Percentiles rank a stretch among this genome's conserved stretches.
These are phyloP conservation scores for Nannoperca australis DNA, from an alignment of 2,797 vertebrate genomes.

Conservation along the genomic window DNA sequence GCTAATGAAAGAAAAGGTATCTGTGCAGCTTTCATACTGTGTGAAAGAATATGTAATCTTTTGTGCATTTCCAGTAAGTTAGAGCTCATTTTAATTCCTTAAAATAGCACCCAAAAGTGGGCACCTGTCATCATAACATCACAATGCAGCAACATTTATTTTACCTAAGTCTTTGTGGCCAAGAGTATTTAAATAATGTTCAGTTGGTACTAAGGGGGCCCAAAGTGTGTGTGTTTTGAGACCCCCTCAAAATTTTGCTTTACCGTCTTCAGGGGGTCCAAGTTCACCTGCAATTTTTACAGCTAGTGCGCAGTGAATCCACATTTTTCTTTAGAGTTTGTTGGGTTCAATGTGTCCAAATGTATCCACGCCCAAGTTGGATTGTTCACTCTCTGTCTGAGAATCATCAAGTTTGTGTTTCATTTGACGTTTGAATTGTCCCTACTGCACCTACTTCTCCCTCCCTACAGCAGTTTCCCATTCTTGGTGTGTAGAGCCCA, in stretches of 20 bases:
- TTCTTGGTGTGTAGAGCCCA: background rate
- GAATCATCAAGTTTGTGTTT: slow-evolving; percentile 13
- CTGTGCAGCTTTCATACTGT: background rate
- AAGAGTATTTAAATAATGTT: background rate
- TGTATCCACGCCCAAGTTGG: slow-evolving; percentile 14
- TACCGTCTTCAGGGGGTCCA: too few relatives aligned
- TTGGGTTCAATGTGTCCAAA: slow-evolving; percentile 2
- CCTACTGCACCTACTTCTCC: background rate
- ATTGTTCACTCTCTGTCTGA: slow-evolving; percentile 19
- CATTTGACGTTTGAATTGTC: slow-evolving; percentile 11
- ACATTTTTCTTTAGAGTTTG: slow-evolving; percentile 31
- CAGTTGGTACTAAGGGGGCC: too few relatives aligned
- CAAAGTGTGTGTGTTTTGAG: too few relatives aligned
- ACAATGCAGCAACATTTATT: background rate
- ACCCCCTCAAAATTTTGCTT: too few relatives aligned
- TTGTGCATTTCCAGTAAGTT: slow-evolving; percentile 2
- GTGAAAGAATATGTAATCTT: background rate
- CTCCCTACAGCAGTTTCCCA: background rate
- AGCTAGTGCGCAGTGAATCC: slow-evolving; percentile 28
- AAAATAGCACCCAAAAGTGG: slow-evolving; percentile 10
- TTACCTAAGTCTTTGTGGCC: background rate
- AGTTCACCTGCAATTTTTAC: slow-evolving; percentile 53
- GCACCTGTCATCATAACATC: background rate
- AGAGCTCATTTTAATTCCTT: background rate
- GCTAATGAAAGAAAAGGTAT: background rate